A percentile compares a stretch with the other conserved stretches of the same genome.
These are phyloP conservation scores for Cotesia typhae DNA, from an alignment of 1,140 invertebrate genomes.

Conservation along the genomic window DNA sequence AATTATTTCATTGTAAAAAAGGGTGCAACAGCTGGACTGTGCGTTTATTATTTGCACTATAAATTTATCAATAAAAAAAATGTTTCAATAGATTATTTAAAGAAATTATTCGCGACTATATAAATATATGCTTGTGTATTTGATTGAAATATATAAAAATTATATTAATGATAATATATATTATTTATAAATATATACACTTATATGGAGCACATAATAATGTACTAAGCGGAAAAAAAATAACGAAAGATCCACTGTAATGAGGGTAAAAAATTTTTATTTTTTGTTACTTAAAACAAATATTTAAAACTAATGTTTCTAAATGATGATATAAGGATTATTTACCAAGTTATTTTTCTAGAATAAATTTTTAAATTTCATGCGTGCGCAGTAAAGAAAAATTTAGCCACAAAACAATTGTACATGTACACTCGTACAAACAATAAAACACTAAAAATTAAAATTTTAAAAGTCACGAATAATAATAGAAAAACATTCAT, in stretches of 20 bases:
- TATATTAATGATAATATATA: not conserved
- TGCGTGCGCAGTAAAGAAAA: constrained; percentile 14
- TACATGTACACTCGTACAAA: constrained; percentile 2
- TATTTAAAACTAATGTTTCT: constrained; percentile 51
- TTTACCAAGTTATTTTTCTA: constrained; percentile 59
- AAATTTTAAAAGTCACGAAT: not conserved
- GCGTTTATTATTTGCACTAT: not conserved
- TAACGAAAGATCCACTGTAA: constrained; percentile 43
- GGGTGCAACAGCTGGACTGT: constrained; percentile 8
- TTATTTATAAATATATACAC: not conserved
- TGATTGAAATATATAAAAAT: not conserved
- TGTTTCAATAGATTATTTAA: not conserved
- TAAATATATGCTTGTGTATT: no score
- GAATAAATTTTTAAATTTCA: constrained; percentile 50
- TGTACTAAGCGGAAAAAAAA: constrained; percentile 4
- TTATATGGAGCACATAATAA: constrained; percentile 2
- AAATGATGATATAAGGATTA: constrained; percentile 38
- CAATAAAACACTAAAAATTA: not conserved
- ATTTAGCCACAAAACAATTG: not conserved
- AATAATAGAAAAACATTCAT: not conserved
- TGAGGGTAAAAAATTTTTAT: constrained; percentile 57
- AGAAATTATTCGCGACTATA: no score
- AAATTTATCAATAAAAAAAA: not conserved
- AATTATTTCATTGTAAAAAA: not conserved
- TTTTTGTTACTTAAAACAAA: constrained; percentile 55